These are phyloP conservation scores for Grallaria varia DNA, from an alignment of 2,113 vertebrate species.

Conservation along the genomic window DNA sequence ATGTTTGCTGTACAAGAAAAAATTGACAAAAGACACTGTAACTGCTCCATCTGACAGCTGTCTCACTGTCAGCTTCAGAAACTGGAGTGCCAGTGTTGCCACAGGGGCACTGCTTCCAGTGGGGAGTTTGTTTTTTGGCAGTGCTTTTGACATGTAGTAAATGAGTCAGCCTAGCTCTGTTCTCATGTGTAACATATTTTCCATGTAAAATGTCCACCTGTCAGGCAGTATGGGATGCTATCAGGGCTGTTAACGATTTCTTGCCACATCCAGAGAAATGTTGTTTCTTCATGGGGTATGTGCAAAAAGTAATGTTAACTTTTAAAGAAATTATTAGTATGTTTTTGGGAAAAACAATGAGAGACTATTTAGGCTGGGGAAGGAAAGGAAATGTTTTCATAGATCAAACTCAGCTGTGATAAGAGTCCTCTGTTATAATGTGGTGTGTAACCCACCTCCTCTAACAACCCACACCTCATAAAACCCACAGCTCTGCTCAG, in stretches of 20 bases:
- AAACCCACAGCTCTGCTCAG: background rate
- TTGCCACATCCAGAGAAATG: background rate
- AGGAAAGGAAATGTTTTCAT: background rate
- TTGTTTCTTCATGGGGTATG: background rate
- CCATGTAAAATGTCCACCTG: background rate
- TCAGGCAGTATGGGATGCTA: fast-evolving
- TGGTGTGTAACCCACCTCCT: background rate
- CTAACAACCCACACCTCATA: background rate
- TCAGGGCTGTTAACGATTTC: background rate
- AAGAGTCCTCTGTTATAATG: background rate
- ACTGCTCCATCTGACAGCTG: background rate
- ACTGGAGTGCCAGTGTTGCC: background rate
- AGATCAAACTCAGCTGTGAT: background rate
- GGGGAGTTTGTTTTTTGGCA: background rate
- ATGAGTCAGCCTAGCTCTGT: background rate
- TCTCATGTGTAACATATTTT: background rate
- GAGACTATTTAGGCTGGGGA: background rate
- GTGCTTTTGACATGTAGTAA: background rate
- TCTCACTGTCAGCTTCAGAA: background rate
- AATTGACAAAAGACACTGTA: background rate
- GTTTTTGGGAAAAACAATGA: background rate
- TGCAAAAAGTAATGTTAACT: background rate
- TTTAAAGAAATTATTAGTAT: background rate
- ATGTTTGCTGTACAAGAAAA: background rate
- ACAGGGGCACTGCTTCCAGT: fast-evolving